A percentile compares a stretch with the other conserved stretches of the same genome.
phyloP scores from a whole-genome alignment of 2,888 invertebrate genomes.

The Ochropacha duplaris region DNA sequence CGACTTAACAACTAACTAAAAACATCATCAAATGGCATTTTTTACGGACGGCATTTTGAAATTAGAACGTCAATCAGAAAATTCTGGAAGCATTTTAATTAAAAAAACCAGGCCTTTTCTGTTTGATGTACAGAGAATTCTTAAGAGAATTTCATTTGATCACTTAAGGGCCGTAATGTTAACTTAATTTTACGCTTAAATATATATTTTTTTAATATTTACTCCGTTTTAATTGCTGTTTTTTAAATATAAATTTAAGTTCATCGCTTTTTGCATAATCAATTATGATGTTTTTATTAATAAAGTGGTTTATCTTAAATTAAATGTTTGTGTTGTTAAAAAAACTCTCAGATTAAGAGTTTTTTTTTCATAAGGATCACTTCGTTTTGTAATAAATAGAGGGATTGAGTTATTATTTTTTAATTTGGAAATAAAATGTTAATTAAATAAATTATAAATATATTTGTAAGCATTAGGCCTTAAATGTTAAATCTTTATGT shows the following conservation, averaged over 20 bases:
- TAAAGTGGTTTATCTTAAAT: background rate
- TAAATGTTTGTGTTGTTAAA: background rate
- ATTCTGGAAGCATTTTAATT: conserved; percentile 8
- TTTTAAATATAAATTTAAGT: background rate
- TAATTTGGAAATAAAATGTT: too few relatives aligned
- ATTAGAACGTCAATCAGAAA: conserved; percentile 12
- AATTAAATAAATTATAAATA: too few relatives aligned
- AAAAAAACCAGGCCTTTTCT: conserved; percentile 4
- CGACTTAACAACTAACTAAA: too few relatives aligned
- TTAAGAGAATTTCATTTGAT: conserved; percentile 6
- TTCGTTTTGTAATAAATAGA: too few relatives aligned
- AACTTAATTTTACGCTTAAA: background rate
- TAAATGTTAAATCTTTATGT: too few relatives aligned
- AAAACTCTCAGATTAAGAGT: too few relatives aligned
- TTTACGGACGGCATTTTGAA: background rate
- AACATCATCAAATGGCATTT: background rate
- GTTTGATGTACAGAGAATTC: conserved; percentile 9
- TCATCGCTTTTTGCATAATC: background rate
- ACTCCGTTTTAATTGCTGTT: background rate
- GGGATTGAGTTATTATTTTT: too few relatives aligned
- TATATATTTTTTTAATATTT: background rate
- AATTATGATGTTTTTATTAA: background rate
- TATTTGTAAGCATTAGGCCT: too few relatives aligned
- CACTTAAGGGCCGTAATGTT: conserved; percentile 1
- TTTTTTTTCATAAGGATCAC: too few relatives aligned